Percentiles rank a stretch among this genome's conserved stretches.
Evolutionary conservation across 1,140 invertebrate species (phyloP).

Genomic region (Branchinecta lynchi): DNA sequence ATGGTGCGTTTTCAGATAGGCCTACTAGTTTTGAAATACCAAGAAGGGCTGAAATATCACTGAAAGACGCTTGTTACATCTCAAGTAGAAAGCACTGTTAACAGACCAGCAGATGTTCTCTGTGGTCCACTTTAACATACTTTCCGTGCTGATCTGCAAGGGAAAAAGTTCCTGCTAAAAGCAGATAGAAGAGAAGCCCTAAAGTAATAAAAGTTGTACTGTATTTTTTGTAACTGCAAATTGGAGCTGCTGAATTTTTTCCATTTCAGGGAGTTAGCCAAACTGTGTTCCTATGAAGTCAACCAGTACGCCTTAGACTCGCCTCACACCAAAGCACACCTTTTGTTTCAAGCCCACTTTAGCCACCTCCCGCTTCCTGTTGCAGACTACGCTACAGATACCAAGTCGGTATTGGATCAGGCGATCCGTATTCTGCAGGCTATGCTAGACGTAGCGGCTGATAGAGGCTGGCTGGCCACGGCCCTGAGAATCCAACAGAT

Average conservation of each 20-base stretch:
- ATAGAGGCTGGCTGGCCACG: slow-evolving; percentile 70
- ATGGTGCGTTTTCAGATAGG: no score
- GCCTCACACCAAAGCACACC: slow-evolving; percentile 80
- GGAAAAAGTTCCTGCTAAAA: no score
- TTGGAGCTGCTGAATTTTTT: slow-evolving; percentile 23
- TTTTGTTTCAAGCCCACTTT: slow-evolving; percentile 89
- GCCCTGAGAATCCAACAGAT: slow-evolving; percentile 56
- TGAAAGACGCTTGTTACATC: no score
- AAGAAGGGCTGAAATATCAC: no score
- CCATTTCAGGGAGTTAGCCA: slow-evolving; percentile 55
- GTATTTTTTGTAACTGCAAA: slow-evolving; percentile 15
- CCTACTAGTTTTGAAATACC: no score
- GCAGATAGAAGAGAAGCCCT: no score
- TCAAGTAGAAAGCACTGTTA: no score
- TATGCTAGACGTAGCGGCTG: slow-evolving; percentile 83
- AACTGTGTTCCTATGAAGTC: slow-evolving; percentile 54
- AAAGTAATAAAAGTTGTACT: slow-evolving; percentile 12
- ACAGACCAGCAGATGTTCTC: no score
- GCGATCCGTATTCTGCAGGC: slow-evolving; percentile 88
- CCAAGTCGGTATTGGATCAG: slow-evolving; percentile 92
- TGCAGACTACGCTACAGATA: slow-evolving; percentile 88
- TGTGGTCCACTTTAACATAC: no score
- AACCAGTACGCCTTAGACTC: slow-evolving; percentile 60
- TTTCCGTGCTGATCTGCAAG: no score
- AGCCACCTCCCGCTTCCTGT: slow-evolving; percentile 60